Evolutionary conservation across 2,797 vertebrate genomes (phyloP).

Genomic region (Ataeniobius toweri): DNA sequence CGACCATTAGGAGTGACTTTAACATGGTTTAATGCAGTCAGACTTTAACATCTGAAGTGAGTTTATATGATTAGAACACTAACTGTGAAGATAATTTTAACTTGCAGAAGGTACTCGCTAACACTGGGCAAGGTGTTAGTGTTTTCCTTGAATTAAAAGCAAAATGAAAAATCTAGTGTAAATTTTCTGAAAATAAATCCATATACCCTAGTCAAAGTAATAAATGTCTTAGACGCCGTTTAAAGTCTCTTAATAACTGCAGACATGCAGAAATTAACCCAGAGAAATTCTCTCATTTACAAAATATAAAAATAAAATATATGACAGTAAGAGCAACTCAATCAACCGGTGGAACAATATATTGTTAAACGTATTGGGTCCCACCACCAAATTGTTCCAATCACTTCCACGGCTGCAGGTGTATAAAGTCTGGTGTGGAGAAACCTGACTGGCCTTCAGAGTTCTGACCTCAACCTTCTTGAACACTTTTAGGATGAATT

Average conservation of each 20-base stretch:
- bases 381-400: no score
- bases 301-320: neutral
- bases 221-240: neutral
- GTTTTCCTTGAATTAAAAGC: neutral
- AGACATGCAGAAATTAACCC: neutral
- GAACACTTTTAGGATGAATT: no score
- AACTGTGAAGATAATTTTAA: neutral
- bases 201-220: neutral
- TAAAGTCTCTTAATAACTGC: neutral
- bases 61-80: neutral
- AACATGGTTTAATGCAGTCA: neutral
- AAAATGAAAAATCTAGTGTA: neutral
- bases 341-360: neutral
- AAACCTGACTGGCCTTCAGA: no score
- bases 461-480: no score
- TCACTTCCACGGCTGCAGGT: no score
- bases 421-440: no score
- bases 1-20: neutral
- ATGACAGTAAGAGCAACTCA: neutral
- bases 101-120: neutral
- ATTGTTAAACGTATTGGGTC: no score
- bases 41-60: neutral
- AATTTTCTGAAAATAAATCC: neutral
- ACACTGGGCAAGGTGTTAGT: neutral
- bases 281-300: neutral